Evolutionary conservation across 1,140 invertebrate species (phyloP).

Genomic region (Philaenus spumarius): DNA sequence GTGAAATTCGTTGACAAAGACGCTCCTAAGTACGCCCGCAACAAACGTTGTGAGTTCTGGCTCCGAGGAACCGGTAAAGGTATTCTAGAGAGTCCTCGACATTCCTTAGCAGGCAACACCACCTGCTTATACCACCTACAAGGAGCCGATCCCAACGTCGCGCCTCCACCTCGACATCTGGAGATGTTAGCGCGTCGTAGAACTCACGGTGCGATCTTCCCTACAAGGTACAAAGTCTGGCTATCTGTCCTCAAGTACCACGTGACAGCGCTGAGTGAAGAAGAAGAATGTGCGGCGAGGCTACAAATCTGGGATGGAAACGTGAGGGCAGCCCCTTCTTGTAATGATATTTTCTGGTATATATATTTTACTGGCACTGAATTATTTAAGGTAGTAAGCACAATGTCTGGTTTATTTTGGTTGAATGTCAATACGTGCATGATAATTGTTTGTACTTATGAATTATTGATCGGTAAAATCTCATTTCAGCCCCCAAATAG

Average conservation of each 20-base stretch:
- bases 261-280: slow-evolving; percentile 50
- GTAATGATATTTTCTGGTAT: slow-evolving; percentile 74
- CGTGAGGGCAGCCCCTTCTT: slow-evolving; percentile 63
- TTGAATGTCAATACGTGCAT: neutral
- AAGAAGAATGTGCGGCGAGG: slow-evolving; percentile 62
- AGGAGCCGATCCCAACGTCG: slow-evolving; percentile 26
- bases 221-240: slow-evolving; percentile 67
- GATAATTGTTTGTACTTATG: neutral
- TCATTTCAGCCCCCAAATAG: neutral
- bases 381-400: too few relatives aligned
- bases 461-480: neutral
- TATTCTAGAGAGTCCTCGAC: slow-evolving; percentile 66
- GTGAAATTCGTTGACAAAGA: slow-evolving; percentile 75
- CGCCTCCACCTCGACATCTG: slow-evolving; percentile 38
- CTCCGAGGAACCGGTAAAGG: slow-evolving; percentile 69
- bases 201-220: slow-evolving; percentile 46
- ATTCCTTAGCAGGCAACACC: slow-evolving; percentile 75
- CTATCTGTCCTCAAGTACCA: slow-evolving; percentile 82
- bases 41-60: slow-evolving; percentile 82
- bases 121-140: slow-evolving; percentile 81
- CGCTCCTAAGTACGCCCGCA: slow-evolving; percentile 68
- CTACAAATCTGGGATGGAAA: slow-evolving; percentile 79
- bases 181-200: slow-evolving; percentile 26
- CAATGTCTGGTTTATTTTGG: too few relatives aligned
- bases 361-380: slow-evolving; percentile 19